Evolutionary conservation across 1,140 invertebrate species (phyloP), one percentile per base, ranked within the genome.

Genomic region (Caligus rogercresseyi): DNA sequence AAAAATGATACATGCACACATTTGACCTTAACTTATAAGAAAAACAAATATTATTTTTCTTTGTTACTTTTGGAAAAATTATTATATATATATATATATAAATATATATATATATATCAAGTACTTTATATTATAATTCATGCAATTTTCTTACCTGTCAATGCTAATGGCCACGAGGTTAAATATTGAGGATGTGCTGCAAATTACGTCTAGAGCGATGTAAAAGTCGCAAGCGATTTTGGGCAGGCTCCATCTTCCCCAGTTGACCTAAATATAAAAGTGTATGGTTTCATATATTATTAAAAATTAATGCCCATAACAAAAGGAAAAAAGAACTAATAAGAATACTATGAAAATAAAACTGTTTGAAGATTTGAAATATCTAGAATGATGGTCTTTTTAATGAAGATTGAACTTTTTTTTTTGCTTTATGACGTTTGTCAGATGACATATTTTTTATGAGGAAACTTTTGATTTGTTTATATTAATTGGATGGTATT

Each of bases 111-210:
- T n/a, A n/a, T n/a, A n/a, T n/a, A n/a, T n/a, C n/a, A n/a, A n/a
- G n/a, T n/a, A n/a, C n/a, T n/a, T n/a, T 51, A 51, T 51, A 51
- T 51, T 13, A 13, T 16, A 54, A 20, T 54, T 20, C 15, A 16
- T 16, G 20, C 16, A 54, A 4, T 54, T 11, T 54, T 16, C 54
- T 67, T 25, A 67, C 67, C 67, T 64, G 58, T 67, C 67, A 54
- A 68, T 67, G 58, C 67, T 68, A 54, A 98, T 98, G 68, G 94
- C 93, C 66, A 97, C 90, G 69, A 99, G 81, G 78, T 82, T 69
- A 76, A 98, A 91, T 72, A 98, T 99, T 70, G 93, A 97, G 68
- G 93, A 96, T 25, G 95, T 98, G 70, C 91, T 96, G 74, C 89
- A 95, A 65, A 89, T 90, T 65, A 98, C 94, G 76, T 98, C 95